These are phyloP conservation scores for Notamacropus eugenii DNA, from an alignment of 2,797 vertebrate species.

Conservation along the genomic window DNA sequence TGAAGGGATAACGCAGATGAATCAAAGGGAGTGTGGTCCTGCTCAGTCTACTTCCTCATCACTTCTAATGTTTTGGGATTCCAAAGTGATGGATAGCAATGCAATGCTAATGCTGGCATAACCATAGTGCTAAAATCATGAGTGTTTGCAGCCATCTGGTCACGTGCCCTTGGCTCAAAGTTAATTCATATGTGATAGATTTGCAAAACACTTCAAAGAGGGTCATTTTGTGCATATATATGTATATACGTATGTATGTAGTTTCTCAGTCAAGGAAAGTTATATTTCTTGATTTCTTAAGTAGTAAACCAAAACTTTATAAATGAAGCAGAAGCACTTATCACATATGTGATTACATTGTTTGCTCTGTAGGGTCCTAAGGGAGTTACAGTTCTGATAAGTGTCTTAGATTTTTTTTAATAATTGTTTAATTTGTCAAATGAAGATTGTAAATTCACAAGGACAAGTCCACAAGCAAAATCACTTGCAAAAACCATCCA, in stretches of 20 bases:
- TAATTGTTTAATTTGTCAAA: slow-evolving; percentile 24
- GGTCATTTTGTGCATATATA: neutral
- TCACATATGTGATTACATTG: slow-evolving; percentile 24
- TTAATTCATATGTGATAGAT: slow-evolving; percentile 24
- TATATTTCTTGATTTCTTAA: slow-evolving; percentile 33
- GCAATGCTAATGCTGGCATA: slow-evolving; percentile 11
- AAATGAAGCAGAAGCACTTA: slow-evolving; percentile 21
- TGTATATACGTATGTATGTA: neutral
- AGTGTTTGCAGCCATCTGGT: slow-evolving; percentile 28
- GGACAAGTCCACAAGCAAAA: slow-evolving; percentile 46
- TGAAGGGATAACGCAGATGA: neutral
- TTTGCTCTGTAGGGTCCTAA: slow-evolving; percentile 4
- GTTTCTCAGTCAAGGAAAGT: slow-evolving; percentile 56
- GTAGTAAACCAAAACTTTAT: neutral
- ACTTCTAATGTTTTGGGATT: slow-evolving; percentile 16
- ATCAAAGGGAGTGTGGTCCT: neutral
- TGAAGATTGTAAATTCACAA: slow-evolving; percentile 36
- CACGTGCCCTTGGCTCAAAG: slow-evolving; percentile 39
- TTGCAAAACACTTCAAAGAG: slow-evolving; percentile 40
- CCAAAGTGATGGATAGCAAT: slow-evolving; percentile 52
- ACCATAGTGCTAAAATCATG: slow-evolving; percentile 33
- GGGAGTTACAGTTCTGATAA: slow-evolving; percentile 47
- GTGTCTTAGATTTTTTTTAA: slow-evolving; percentile 47
- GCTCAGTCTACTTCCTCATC: neutral
- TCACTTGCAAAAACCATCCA: slow-evolving; percentile 3